phyloP scores from a whole-genome alignment of 2,113 vertebrate genomes.

The Burhinus oedicnemus region DNA sequence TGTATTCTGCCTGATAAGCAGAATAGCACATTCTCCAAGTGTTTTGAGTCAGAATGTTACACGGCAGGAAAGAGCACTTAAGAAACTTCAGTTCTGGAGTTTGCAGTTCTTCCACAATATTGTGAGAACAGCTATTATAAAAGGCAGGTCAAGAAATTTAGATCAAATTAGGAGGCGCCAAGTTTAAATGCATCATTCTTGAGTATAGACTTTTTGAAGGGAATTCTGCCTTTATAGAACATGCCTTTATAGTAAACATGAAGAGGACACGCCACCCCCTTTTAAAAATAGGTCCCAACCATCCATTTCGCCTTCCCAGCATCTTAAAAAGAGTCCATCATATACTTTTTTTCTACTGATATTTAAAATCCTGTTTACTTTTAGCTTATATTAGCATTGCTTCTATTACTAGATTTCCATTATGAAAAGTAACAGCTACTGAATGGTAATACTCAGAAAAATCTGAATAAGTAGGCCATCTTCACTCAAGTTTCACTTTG shows the following conservation, averaged over 20 bases:
- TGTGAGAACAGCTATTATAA: neutral
- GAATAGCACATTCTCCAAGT: neutral
- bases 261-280: neutral
- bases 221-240: neutral
- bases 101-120: neutral
- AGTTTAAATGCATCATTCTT: neutral
- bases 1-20: neutral
- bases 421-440: neutral
- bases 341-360: neutral
- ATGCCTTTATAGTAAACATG: neutral
- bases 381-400: neutral
- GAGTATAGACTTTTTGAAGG: neutral
- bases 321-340: neutral
- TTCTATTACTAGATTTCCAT: neutral
- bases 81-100: neutral
- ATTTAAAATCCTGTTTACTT: neutral
- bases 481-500: neutral
- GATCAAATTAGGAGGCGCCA: neutral
- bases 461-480: neutral
- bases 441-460: neutral
- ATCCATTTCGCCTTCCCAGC: neutral
- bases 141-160: neutral
- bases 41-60: neutral
- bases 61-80: neutral
- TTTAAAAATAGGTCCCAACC: neutral